phyloP scores from a whole-genome alignment of 2,113 vertebrate genomes.

The Bubo scandiacus region DNA sequence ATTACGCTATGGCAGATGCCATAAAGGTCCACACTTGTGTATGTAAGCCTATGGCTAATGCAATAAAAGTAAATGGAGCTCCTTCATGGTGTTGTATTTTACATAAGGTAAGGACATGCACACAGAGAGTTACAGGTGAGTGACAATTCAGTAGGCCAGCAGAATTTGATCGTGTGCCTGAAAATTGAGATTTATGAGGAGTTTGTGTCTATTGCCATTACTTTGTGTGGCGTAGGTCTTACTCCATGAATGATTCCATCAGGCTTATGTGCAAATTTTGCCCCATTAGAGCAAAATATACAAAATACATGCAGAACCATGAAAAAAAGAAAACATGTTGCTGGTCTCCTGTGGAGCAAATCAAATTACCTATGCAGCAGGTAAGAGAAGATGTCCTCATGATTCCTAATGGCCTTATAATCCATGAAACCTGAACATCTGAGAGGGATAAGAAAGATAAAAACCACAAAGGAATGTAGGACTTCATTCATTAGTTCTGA shows the following conservation, averaged over 20 bases:
- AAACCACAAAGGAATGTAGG: neutral
- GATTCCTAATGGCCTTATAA: neutral
- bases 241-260: neutral
- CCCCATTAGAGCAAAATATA: neutral
- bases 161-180: neutral
- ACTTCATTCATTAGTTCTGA: neutral
- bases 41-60: neutral
- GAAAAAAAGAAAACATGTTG: neutral
- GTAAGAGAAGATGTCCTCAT: neutral
- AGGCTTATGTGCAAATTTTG: neutral
- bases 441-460: neutral
- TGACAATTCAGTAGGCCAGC: neutral
- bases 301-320: neutral
- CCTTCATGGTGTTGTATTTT: neutral
- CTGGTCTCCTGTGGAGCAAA: neutral
- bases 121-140: neutral
- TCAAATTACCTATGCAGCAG: neutral
- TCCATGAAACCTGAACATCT: neutral
- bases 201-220: neutral
- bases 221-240: neutral
- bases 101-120: neutral
- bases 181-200: neutral
- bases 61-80: neutral
- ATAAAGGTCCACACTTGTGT: neutral
- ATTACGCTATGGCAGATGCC: neutral